Evolutionary conservation across 2,797 vertebrate genomes (phyloP).

Genomic region (Sebastes hubbsi): DNA sequence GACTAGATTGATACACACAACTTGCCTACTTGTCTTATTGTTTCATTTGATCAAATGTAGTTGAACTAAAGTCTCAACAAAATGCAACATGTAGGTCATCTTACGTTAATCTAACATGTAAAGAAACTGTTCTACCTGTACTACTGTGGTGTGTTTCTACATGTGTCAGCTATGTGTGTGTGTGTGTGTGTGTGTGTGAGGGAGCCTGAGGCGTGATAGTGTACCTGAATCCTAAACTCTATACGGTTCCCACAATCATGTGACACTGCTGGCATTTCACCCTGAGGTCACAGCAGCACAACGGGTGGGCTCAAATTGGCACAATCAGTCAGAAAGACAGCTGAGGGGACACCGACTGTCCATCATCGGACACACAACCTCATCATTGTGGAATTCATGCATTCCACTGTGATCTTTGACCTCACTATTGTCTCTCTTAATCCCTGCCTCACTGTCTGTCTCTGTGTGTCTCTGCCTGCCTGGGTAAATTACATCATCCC

Average conservation of each 20-base stretch:
- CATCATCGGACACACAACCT: slow-evolving; percentile 4
- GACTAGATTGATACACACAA: background rate
- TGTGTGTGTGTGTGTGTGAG: background rate
- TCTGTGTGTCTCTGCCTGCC: background rate
- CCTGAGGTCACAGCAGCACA: slow-evolving; percentile 11
- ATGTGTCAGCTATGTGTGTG: background rate
- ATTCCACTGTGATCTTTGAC: slow-evolving; percentile 24
- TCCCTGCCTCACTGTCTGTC: slow-evolving; percentile 2
- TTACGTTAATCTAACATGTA: background rate
- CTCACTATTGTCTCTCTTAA: slow-evolving; percentile 10
- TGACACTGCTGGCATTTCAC: slow-evolving; percentile 36
- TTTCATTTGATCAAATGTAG: background rate
- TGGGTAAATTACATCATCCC: background rate
- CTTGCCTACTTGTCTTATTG: background rate
- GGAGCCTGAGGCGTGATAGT: background rate
- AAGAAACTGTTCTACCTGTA: background rate
- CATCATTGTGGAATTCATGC: background rate
- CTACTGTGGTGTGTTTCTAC: background rate
- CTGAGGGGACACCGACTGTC: slow-evolving; percentile 17
- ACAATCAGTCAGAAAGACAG: slow-evolving; percentile 9
- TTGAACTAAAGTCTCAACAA: background rate
- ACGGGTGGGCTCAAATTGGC: background rate
- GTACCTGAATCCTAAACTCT: slow-evolving; percentile 6
- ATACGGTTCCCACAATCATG: slow-evolving; percentile 21
- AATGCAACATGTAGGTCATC: background rate